A percentile compares a stretch with the other conserved stretches of the same genome.
phyloP scores from a whole-genome alignment of 1,140 invertebrate species.

The Macrosteles quadrilineatus region DNA sequence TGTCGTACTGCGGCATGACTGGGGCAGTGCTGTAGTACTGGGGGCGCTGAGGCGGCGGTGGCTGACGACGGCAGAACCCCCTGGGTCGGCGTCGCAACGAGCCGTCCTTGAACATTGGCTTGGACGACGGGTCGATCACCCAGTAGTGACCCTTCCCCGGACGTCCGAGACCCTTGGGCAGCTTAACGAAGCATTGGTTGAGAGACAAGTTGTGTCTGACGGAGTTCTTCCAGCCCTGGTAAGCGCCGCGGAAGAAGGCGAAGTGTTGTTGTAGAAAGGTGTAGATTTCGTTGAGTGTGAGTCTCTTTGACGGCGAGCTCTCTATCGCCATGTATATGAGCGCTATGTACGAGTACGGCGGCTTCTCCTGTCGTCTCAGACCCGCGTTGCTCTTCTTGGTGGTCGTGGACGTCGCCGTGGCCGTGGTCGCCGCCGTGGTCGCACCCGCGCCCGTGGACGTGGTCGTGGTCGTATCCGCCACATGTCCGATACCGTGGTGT shows the following conservation, averaged over 20 bases:
- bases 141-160: slow-evolving; percentile 98
- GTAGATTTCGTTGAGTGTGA: slow-evolving; percentile 91
- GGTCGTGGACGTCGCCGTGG: background rate
- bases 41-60: background rate
- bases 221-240: slow-evolving; percentile 99
- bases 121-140: slow-evolving; percentile 94
- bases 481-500: slow-evolving; percentile 16
- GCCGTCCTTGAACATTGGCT: slow-evolving; percentile 97
- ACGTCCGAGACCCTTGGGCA: slow-evolving; percentile 86
- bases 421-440: background rate
- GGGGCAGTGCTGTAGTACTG: background rate
- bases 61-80: slow-evolving; percentile 74
- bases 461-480: background rate
- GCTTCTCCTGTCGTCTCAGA: slow-evolving; percentile 85
- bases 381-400: slow-evolving; percentile 47
- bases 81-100: slow-evolving; percentile 88
- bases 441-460: background rate
- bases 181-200: slow-evolving; percentile 97
- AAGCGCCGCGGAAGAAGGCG: slow-evolving; percentile 91
- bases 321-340: slow-evolving; percentile 98
- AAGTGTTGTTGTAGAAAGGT: slow-evolving; percentile 82
- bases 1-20: background rate
- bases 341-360: slow-evolving; percentile 95
- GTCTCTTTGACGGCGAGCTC: slow-evolving; percentile 78
- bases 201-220: slow-evolving; percentile 95